These are phyloP conservation scores for Drosophila kurseongensis DNA, from an alignment of 1,140 invertebrate genomes.

Conservation along the genomic window DNA sequence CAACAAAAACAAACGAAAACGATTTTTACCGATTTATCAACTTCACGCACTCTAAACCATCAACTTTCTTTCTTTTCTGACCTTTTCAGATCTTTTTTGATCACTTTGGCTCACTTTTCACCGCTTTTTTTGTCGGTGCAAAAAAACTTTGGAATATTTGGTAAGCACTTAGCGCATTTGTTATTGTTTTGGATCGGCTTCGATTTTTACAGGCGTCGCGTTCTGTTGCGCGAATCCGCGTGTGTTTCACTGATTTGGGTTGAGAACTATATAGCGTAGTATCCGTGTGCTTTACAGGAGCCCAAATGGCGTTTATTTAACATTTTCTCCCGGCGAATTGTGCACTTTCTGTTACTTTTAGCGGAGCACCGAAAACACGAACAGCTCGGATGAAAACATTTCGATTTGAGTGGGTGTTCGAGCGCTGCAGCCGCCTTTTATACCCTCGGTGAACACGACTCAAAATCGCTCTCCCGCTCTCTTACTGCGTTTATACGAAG, in stretches of 20 bases:
- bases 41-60: constrained; percentile 22
- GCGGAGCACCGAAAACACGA: not conserved
- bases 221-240: constrained; percentile 32
- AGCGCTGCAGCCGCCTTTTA: not conserved
- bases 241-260: not conserved
- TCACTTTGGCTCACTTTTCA: constrained; percentile 21
- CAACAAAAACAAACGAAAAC: constrained; percentile 52
- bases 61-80: constrained; percentile 51
- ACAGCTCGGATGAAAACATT: constrained; percentile 11
- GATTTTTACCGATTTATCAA: constrained; percentile 21
- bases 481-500: not conserved
- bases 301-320: constrained; percentile 1
- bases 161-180: constrained; percentile 40
- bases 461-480: constrained; percentile 1
- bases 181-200: constrained; percentile 63
- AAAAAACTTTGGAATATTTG: constrained; percentile 13
- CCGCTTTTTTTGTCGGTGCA: constrained; percentile 4
- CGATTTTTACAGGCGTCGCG: constrained; percentile 63
- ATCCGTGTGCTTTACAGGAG: not conserved
- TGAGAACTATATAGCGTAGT: not conserved
- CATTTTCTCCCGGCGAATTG: constrained; percentile 9
- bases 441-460: not conserved
- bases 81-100: constrained; percentile 30
- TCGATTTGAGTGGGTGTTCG: constrained; percentile 4
- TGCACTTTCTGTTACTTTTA: constrained; percentile 13